Conservation (phyloP, 2,888 invertebrate species). For the Pogonocherus hispidulus region DNA sequence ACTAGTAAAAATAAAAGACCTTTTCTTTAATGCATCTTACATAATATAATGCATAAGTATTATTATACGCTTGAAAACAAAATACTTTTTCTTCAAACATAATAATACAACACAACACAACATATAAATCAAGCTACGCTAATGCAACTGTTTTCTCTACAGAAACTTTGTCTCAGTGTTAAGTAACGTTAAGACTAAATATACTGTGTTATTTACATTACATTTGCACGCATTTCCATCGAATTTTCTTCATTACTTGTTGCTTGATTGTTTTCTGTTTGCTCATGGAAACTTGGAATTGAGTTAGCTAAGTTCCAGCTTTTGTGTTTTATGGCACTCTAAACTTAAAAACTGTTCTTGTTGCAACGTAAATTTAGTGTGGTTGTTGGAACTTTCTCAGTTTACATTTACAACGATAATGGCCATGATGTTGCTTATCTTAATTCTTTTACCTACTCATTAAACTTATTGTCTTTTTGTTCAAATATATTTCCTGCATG, state of each 20-base stretch:
- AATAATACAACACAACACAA: no score
- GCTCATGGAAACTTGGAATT: conserved; percentile 13
- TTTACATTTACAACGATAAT: background rate
- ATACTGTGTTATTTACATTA: conserved; percentile 13
- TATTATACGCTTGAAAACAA: no score
- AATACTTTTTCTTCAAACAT: no score
- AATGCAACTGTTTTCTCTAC: conserved; percentile 4
- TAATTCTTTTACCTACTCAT: background rate
- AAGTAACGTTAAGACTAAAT: conserved; percentile 9
- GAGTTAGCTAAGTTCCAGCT: conserved; percentile 10
- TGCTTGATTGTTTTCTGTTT: conserved; percentile 21
- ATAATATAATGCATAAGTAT: no score
- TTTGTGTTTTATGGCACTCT: conserved; percentile 5
- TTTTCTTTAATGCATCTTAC: no score
- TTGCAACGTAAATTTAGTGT: background rate
- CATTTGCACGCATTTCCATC: conserved; percentile 9
- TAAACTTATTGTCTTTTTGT: background rate
- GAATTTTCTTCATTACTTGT: conserved; percentile 21
- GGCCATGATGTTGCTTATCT: background rate
- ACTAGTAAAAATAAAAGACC: no score
- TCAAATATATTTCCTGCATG: background rate
- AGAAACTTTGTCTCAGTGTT: background rate
- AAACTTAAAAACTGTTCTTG: conserved; percentile 13
- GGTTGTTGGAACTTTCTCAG: background rate
- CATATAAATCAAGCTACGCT: no score